phyloP scores from a whole-genome alignment of 64 coral and sea anemone genomes.

The Stichodactyla mertensii region DNA sequence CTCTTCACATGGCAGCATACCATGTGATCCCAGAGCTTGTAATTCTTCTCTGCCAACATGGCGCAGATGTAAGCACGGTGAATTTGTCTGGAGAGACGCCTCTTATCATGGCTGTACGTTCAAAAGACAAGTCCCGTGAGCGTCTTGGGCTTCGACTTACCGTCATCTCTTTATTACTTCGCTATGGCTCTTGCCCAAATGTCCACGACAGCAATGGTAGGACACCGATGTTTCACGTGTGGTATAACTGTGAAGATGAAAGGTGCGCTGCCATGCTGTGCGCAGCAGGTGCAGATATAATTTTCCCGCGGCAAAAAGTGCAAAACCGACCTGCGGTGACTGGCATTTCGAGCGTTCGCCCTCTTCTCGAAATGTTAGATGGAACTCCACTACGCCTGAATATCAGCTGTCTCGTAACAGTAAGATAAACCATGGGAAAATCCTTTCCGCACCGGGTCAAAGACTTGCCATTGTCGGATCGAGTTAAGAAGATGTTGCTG shows the following conservation, averaged over 20 bases:
- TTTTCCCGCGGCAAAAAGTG: neutral
- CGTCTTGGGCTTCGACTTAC: slow-evolving; percentile 35
- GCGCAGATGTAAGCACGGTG: slow-evolving; percentile 42
- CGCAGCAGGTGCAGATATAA: slow-evolving; percentile 32
- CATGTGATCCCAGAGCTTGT: slow-evolving; percentile 44
- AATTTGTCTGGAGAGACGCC: slow-evolving; percentile 40
- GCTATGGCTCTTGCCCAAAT: slow-evolving; percentile 57
- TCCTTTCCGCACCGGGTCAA: neutral
- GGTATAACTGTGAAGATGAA: too few species aligned
- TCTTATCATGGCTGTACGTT: slow-evolving; percentile 36
- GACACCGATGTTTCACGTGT: slow-evolving; percentile 35
- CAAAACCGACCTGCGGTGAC: neutral
- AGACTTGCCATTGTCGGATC: slow-evolving; percentile 12
- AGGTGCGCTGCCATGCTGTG: slow-evolving; percentile 1
- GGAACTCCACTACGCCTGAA: slow-evolving; percentile 18
- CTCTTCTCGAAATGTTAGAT: neutral
- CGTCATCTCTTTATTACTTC: slow-evolving; percentile 43
- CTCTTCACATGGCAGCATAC: slow-evolving; percentile 53
- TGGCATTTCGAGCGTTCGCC: neutral
- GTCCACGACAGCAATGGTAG: slow-evolving; percentile 14
- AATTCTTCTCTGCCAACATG: slow-evolving; percentile 39
- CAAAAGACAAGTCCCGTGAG: slow-evolving; percentile 35
- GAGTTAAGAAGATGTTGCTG: slow-evolving; percentile 54
- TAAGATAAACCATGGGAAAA: slow-evolving; percentile 35
- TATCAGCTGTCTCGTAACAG: slow-evolving; percentile 34